These are phyloP conservation scores for Stomorhina lunata DNA, from an alignment of 2,888 invertebrate genomes.

Conservation along the genomic window DNA sequence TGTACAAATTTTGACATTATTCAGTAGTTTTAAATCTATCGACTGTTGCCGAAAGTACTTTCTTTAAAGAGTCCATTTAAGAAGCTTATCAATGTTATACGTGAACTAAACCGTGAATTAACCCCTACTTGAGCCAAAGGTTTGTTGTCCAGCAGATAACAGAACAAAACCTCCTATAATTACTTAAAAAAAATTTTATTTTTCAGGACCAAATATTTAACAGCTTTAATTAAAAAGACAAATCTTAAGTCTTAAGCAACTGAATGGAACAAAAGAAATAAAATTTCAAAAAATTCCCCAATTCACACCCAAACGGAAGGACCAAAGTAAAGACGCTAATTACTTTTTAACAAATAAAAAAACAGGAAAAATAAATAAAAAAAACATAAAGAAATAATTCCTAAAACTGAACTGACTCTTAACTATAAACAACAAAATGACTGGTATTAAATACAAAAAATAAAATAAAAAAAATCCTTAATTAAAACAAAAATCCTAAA, in stretches of 20 bases:
- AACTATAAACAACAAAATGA: background rate
- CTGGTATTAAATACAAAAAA: constrained; percentile 28
- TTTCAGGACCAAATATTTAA: constrained; percentile 36
- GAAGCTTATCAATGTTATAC: no score
- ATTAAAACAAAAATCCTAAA: background rate
- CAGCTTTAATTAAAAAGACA: constrained; percentile 33
- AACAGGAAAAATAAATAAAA: background rate
- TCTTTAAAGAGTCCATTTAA: no score
- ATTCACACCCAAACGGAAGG: constrained; percentile 19
- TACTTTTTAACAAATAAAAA: constrained; percentile 4
- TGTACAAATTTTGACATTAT: no score
- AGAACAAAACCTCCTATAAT: background rate
- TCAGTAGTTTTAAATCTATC: no score
- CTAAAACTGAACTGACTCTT: background rate
- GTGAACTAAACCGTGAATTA: background rate
- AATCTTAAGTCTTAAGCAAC: constrained; percentile 21
- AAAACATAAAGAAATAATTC: background rate
- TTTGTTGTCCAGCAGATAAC: background rate
- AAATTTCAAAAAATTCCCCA: background rate
- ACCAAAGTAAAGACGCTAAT: constrained; percentile 25
- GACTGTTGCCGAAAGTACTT: background rate
- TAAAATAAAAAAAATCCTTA: no score
- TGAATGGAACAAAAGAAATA: constrained; percentile 26
- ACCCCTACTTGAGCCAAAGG: constrained; percentile 37
- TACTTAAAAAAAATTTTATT: background rate